phyloP scores from a whole-genome alignment of 2,113 vertebrate species.

The Salvelinus namaycush region DNA sequence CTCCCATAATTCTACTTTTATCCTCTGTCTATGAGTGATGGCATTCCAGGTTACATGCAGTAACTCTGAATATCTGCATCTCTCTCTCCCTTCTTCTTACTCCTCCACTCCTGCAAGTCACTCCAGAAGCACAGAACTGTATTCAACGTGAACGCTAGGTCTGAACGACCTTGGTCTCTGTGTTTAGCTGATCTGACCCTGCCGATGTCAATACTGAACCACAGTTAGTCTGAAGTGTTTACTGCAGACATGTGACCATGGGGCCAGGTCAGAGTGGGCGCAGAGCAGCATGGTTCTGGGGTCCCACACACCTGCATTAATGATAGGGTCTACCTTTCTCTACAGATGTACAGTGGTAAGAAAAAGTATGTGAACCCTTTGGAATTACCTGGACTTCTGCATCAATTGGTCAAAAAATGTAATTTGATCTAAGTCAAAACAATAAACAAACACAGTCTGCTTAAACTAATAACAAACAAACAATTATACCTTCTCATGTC shows the following conservation, averaged over 20 bases:
- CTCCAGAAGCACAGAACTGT: background rate
- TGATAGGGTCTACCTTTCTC: background rate
- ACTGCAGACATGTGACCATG: background rate
- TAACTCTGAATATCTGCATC: background rate
- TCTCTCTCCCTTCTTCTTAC: background rate
- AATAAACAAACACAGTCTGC: too few relatives aligned
- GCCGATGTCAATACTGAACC: background rate
- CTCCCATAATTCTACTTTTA: background rate
- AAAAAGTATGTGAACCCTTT: too few relatives aligned
- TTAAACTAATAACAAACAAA: too few relatives aligned
- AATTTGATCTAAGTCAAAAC: too few relatives aligned
- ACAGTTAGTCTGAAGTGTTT: background rate
- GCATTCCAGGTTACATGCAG: background rate
- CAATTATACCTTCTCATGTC: too few relatives aligned
- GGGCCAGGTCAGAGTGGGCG: too few relatives aligned
- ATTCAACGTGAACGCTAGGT: background rate
- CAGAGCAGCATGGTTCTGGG: background rate
- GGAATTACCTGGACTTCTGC: too few relatives aligned
- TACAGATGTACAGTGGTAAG: background rate
- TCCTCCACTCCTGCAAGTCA: background rate
- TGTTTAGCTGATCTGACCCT: background rate
- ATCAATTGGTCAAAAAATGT: too few relatives aligned
- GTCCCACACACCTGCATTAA: background rate
- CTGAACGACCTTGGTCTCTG: background rate
- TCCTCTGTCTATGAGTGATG: background rate